These are phyloP conservation scores for Pachypeltis micranthus DNA, from an alignment of 1,140 invertebrate species.

Conservation along the genomic window DNA sequence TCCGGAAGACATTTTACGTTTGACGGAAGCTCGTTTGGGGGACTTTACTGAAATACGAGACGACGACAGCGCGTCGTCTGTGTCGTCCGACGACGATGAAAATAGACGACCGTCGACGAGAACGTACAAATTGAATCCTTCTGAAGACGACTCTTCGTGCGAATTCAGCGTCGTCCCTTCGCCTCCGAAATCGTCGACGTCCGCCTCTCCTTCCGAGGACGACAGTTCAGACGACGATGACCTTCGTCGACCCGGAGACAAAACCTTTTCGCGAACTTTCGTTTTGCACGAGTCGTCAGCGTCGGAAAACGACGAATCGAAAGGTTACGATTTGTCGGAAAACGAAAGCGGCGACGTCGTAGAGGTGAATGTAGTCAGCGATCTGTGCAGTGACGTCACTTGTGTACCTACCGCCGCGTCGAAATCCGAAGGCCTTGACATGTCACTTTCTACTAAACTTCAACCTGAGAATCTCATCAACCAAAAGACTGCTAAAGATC, in stretches of 20 bases:
- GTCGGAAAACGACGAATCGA: background rate
- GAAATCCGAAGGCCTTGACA: background rate
- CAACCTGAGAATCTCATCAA: background rate
- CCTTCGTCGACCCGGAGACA: background rate
- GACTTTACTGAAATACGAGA: constrained; percentile 19
- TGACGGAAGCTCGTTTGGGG: constrained; percentile 17
- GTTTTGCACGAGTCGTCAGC: background rate
- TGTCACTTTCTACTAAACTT: background rate
- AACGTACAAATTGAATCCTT: constrained; percentile 18
- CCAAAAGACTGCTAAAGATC: constrained; percentile 4
- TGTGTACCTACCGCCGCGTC: background rate
- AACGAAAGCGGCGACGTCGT: background rate
- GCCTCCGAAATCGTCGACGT: constrained; percentile 16
- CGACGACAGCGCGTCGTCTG: constrained; percentile 13
- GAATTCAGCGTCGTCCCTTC: constrained; percentile 18
- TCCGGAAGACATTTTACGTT: constrained; percentile 15
- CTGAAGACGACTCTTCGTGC: constrained; percentile 18
- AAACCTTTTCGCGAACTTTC: background rate
- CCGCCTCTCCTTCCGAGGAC: constrained; percentile 21
- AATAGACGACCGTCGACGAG: constrained; percentile 13
- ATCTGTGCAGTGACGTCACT: constrained; percentile 9
- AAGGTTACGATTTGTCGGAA: background rate
- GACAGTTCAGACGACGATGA: background rate
- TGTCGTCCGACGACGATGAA: constrained; percentile 18
- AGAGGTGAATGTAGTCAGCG: constrained; percentile 14